Evolutionary conservation across 2,113 vertebrate genomes (phyloP).

Genomic region (Coptodon bakossiorum): DNA sequence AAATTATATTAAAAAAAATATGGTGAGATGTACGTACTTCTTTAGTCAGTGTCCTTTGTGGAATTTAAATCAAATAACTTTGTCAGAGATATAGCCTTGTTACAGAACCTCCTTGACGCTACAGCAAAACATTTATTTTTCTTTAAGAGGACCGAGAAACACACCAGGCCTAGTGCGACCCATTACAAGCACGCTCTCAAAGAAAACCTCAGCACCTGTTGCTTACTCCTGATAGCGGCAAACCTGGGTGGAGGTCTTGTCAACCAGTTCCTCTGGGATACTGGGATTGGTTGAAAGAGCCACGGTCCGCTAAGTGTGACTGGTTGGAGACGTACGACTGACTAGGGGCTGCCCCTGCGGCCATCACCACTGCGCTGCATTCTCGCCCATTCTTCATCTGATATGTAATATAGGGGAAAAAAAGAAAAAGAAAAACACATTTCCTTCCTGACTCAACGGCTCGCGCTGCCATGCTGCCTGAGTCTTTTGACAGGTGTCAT

Average conservation of each 20-base stretch:
- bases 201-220: constrained; percentile 45
- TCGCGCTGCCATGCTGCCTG: constrained; percentile 30
- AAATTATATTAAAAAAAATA: background rate
- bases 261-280: constrained; percentile 26
- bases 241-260: constrained; percentile 36
- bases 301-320: constrained; percentile 54
- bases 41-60: background rate
- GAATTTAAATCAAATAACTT: background rate
- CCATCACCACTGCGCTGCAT: constrained; percentile 4
- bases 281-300: constrained; percentile 42
- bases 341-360: constrained; percentile 14
- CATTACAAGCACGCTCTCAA: background rate
- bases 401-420: background rate
- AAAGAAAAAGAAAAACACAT: background rate
- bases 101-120: background rate
- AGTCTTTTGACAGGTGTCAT: constrained; percentile 58
- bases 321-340: constrained; percentile 30
- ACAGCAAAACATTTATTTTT: background rate
- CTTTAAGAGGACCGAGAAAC: background rate
- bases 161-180: background rate
- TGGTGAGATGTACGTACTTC: background rate
- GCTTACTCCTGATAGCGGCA: background rate
- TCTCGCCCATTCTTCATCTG: constrained; percentile 27
- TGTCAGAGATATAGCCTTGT: background rate
- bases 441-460: constrained; percentile 22